Conservation (phyloP, 2,797 vertebrate species). For the Orestias chungarensis region DNA sequence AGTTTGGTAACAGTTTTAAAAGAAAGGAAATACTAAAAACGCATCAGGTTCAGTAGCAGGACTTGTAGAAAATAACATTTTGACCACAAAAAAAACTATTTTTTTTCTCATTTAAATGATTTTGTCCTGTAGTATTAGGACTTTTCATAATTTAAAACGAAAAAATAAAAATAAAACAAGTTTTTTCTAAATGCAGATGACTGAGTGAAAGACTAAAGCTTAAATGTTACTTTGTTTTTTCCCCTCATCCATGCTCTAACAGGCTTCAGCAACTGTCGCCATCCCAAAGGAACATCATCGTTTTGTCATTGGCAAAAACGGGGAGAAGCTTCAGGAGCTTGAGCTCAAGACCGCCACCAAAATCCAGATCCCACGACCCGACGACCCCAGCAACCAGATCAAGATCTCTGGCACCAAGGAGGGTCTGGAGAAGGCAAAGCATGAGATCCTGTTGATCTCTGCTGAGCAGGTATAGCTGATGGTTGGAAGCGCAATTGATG, state of each 20-base stretch:
- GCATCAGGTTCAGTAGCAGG: no score
- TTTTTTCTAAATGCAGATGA: no score
- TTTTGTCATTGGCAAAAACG: conserved; percentile 98
- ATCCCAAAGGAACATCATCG: conserved; percentile 99
- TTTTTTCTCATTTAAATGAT: no score
- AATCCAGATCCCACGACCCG: conserved; percentile 98
- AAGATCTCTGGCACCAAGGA: conserved; percentile 99
- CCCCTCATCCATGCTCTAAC: background rate
- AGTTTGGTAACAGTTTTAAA: no score
- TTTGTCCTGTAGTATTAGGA: no score
- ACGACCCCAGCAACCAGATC: conserved; percentile 97
- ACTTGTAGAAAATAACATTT: no score
- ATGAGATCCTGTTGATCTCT: conserved; percentile 97
- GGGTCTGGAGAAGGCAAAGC: conserved; percentile 97
- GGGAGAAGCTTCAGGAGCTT: conserved; percentile 98
- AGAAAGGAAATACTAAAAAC: no score
- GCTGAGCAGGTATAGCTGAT: conserved; percentile 90
- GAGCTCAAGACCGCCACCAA: conserved; percentile 99
- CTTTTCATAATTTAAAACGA: no score
- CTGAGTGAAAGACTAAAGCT: background rate
- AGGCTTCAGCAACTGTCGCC: conserved; percentile 96
- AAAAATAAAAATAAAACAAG: no score
- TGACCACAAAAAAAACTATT: no score
- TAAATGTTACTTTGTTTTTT: background rate
- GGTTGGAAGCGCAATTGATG: background rate